These are phyloP conservation scores for Sminthurides aquaticus DNA, from an alignment of 2,888 invertebrate genomes.

Conservation along the genomic window DNA sequence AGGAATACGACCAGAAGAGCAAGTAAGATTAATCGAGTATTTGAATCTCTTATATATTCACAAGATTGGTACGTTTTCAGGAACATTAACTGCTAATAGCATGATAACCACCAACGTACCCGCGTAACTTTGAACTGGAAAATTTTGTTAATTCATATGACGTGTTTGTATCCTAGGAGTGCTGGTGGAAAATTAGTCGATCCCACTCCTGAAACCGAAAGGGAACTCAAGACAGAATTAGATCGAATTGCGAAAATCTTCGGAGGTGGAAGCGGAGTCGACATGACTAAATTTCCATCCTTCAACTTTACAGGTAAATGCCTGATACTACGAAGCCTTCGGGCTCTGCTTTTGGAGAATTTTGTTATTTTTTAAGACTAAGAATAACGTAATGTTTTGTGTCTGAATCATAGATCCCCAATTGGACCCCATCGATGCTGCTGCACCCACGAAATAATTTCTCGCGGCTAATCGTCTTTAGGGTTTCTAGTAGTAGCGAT, in stretches of 20 bases:
- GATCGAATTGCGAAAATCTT: slow-evolving; percentile 71
- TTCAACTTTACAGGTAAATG: slow-evolving; percentile 61
- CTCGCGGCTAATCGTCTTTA: too few relatives aligned
- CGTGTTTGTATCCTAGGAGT: slow-evolving; percentile 55
- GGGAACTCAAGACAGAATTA: slow-evolving; percentile 66
- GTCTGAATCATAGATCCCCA: slow-evolving; percentile 18
- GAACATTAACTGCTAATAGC: not conserved
- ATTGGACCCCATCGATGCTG: slow-evolving; percentile 18
- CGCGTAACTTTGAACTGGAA: not conserved
- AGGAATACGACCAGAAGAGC: slow-evolving; percentile 80
- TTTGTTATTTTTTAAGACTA: not conserved
- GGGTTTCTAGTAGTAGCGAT: too few relatives aligned
- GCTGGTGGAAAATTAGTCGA: slow-evolving; percentile 73
- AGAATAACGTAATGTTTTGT: not conserved
- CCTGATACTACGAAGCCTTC: too few relatives aligned
- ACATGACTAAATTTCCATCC: slow-evolving; percentile 82
- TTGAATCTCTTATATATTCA: not conserved
- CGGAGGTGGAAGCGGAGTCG: slow-evolving; percentile 65
- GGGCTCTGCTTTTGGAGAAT: not conserved
- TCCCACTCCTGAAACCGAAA: slow-evolving; percentile 65
- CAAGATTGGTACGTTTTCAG: not conserved
- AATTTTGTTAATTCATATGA: too few relatives aligned
- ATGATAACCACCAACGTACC: not conserved
- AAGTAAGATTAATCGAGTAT: slow-evolving; percentile 57
- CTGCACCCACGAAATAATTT: slow-evolving; percentile 2